Evolutionary conservation across 2,888 invertebrate genomes (phyloP), one percentile per base, ranked within the genome.

Genomic region (Cataglyphis rosenhaueri): DNA sequence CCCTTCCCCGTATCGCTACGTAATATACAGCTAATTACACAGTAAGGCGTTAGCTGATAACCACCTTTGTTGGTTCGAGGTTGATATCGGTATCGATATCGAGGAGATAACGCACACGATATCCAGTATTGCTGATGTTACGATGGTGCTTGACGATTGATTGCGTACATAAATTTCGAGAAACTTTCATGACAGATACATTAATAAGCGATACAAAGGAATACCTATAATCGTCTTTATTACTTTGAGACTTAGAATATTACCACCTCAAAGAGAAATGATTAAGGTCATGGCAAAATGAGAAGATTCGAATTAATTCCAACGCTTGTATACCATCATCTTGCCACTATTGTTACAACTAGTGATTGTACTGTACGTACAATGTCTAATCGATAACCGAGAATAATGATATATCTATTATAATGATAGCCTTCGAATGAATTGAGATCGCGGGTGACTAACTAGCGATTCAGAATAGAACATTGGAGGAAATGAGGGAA

Each of bases 321-420:
- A 66, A 21, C 81, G 75, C 78, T 81, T 84, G 82, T 81, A 85
- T 57, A 74, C 71, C 82, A 64, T 62, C 82, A 48, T 82, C 83
- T 84, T 88, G 88, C n/a, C 8, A 88, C 86, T 87, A 88, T 35
- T 35, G 6, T 35, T 35, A 6, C 75, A 88, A 85, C 88, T 86
- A 84, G 79, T 85, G 84, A 88, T 88, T 88, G 87, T 82, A 83
- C 81, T 83, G 85, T 81, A 82, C 84, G 84, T 79, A 85, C 85
- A 85, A 88, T 81, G 74, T 61, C 74, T 81, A 82, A 86, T 88
- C 88, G 84, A 88, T 88, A 88, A 83, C 84, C 85, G 65, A 35
- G 76, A 41, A 79, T 81, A 83, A 86, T 87, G 84, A 84, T 88
- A 81, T 84, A 85, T 87, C 81, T 86, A 83, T 84, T 83, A 88